These are phyloP conservation scores for Acrossocheilus fasciatus DNA, from an alignment of 2,797 vertebrate genomes.

Conservation along the genomic window DNA sequence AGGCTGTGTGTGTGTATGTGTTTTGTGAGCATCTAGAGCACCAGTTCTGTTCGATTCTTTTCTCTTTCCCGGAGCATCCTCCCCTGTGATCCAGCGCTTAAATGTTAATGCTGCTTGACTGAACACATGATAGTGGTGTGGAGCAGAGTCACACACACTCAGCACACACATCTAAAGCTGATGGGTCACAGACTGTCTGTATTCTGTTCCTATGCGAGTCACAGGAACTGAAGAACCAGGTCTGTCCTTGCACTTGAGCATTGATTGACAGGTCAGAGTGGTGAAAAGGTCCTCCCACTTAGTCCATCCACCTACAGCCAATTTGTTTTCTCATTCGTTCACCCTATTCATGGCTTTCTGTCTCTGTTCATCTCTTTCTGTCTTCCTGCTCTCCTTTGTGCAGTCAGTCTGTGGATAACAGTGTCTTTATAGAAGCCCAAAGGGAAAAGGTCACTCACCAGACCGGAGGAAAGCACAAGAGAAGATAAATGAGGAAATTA, in stretches of 20 bases:
- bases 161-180: slow-evolving; percentile 1
- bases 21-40: slow-evolving; percentile 13
- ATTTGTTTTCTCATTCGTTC: neutral
- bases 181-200: neutral
- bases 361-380: neutral
- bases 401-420: neutral
- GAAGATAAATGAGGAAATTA: neutral
- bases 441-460: neutral
- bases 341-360: neutral
- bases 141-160: slow-evolving; percentile 19
- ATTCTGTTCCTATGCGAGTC: neutral
- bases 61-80: neutral
- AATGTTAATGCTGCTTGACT: slow-evolving; percentile 28
- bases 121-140: slow-evolving; percentile 11
- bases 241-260: neutral
- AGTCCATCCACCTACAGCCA: neutral
- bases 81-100: slow-evolving; percentile 26
- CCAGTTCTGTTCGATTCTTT: slow-evolving; percentile 2
- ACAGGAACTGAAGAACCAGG: neutral
- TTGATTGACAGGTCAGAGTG: slow-evolving; percentile 7
- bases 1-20: neutral
- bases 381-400: neutral
- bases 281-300: neutral
- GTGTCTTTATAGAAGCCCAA: neutral
- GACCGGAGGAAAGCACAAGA: neutral